These are phyloP conservation scores for Drosophila arizonae DNA, from an alignment of 1,140 invertebrate species.

Conservation along the genomic window DNA sequence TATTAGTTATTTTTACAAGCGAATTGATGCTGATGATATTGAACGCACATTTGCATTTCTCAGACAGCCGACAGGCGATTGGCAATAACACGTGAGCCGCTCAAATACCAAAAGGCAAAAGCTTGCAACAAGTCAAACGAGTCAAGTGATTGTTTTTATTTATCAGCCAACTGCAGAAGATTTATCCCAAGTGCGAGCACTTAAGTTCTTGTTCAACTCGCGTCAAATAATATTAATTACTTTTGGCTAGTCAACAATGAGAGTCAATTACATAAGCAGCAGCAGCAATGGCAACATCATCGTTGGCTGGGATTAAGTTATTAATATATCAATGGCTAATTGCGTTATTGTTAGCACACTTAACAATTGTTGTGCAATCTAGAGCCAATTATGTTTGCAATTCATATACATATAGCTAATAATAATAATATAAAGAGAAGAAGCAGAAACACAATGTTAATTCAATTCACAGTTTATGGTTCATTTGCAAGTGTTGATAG, in stretches of 20 bases:
- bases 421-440: neutral
- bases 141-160: slow-evolving; percentile 27
- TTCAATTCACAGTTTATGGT: slow-evolving; percentile 51
- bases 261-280: slow-evolving; percentile 35
- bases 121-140: slow-evolving; percentile 65
- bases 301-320: slow-evolving; percentile 25
- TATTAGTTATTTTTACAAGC: slow-evolving; percentile 9
- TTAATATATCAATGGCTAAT: slow-evolving; percentile 39
- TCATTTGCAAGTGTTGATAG: slow-evolving; percentile 69
- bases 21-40: slow-evolving; percentile 10
- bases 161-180: slow-evolving; percentile 4
- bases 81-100: slow-evolving; percentile 64
- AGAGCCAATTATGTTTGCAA: slow-evolving; percentile 38
- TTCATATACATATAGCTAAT: slow-evolving; percentile 2
- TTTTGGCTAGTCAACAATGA: slow-evolving; percentile 19
- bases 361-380: slow-evolving; percentile 41
- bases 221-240: slow-evolving; percentile 25
- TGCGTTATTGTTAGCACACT: slow-evolving; percentile 34
- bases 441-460: slow-evolving; percentile 3
- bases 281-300: slow-evolving; percentile 2
- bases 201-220: slow-evolving; percentile 25
- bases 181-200: slow-evolving; percentile 7
- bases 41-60: slow-evolving; percentile 11
- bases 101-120: slow-evolving; percentile 59
- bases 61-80: slow-evolving; percentile 17